Percentiles rank a stretch among this genome's conserved stretches.
Evolutionary conservation across 2,888 invertebrate genomes (phyloP).

Genomic region (Ormyrus labotus): DNA sequence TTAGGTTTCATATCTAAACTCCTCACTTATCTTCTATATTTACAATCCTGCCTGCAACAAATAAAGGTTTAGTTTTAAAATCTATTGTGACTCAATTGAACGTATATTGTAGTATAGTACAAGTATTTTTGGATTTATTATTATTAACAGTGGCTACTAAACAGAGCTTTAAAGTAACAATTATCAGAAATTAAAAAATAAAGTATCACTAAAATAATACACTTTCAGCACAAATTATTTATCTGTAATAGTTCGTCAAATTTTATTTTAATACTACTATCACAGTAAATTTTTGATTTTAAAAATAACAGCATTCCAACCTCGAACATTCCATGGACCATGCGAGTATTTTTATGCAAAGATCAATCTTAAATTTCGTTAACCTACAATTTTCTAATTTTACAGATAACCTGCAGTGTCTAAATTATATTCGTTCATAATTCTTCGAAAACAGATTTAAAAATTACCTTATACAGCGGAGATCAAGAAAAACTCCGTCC

Average conservation of each 20-base stretch:
- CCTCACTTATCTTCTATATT: constrained; percentile 18
- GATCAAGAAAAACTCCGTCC: constrained; percentile 50
- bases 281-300: not conserved
- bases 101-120: not conserved
- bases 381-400: not conserved
- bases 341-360: not conserved
- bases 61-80: not conserved
- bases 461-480: constrained; percentile 56
- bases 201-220: not conserved
- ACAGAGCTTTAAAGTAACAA: not conserved
- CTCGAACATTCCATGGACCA: not conserved
- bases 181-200: not conserved
- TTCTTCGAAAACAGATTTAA: not conserved
- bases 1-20: constrained; percentile 16
- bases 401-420: not conserved
- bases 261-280: not conserved
- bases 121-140: not conserved
- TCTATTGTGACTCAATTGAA: not conserved
- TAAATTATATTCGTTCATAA: not conserved
- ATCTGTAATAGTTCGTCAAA: not conserved
- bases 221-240: not conserved
- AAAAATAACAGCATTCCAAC: constrained; percentile 19
- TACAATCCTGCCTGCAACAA: constrained; percentile 31
- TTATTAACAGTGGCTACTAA: constrained; percentile 5
- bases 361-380: not conserved